Evolutionary conservation across 2,888 invertebrate species (phyloP).

Genomic region (Dione vanillae): DNA sequence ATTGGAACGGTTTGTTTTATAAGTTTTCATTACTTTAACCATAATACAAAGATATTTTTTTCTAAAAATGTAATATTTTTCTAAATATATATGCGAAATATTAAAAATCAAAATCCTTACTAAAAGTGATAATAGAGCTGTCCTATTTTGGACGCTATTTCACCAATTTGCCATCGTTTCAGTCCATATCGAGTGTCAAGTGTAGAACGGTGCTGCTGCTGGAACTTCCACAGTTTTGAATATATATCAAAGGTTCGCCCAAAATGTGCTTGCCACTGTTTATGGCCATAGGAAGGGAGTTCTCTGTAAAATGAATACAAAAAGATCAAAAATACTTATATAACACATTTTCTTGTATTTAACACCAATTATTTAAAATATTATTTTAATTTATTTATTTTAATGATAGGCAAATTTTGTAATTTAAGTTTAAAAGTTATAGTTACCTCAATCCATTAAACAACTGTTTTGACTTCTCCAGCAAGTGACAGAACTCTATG

Average conservation of each 20-base stretch:
- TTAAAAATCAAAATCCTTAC: conserved; percentile 87
- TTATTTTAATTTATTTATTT: too few relatives aligned
- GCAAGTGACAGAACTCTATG: conserved; percentile 96
- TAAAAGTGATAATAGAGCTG: conserved; percentile 99
- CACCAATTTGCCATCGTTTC: conserved; percentile 99
- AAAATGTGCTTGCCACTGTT: conserved; percentile 99
- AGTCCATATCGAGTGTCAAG: conserved; percentile 96
- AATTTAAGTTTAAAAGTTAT: background rate
- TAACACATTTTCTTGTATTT: too few relatives aligned
- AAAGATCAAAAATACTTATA: too few relatives aligned
- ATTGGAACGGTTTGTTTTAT: background rate
- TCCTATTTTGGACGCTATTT: conserved; percentile 99
- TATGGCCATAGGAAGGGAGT: conserved; percentile 97
- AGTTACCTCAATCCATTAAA: conserved; percentile 96
- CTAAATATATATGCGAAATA: too few relatives aligned
- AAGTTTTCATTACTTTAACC: too few relatives aligned
- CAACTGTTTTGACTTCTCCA: conserved; percentile 98
- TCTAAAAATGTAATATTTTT: too few relatives aligned
- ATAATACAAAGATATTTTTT: too few relatives aligned
- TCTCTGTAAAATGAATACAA: conserved; percentile 86
- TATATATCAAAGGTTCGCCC: conserved; percentile 98
- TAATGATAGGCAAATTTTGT: too few relatives aligned
- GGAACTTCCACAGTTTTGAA: conserved; percentile 98
- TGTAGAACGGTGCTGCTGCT: conserved; percentile 96
- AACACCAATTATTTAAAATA: too few relatives aligned